Conservation (phyloP, 2,797 vertebrate species). For the Notolepis coatsorum region DNA sequence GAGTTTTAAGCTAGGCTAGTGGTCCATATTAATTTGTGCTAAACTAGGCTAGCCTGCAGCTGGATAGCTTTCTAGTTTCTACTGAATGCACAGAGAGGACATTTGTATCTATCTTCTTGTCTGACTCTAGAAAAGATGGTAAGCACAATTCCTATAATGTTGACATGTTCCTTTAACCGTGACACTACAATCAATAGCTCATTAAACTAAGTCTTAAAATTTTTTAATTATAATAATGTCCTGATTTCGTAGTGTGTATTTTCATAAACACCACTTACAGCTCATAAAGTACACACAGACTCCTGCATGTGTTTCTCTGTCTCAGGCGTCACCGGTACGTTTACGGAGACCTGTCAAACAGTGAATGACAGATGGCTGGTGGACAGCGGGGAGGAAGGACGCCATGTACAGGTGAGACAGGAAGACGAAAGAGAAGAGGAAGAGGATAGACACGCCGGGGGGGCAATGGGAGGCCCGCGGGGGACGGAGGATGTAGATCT, state of each 20-base stretch:
- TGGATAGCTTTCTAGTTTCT: no score
- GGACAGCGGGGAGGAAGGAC: not conserved
- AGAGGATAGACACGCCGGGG: not conserved
- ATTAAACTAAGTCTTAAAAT: not conserved
- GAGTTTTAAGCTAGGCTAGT: no score
- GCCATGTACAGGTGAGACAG: not conserved
- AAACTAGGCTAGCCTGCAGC: no score
- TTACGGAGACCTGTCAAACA: not conserved
- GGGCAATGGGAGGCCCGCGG: not conserved
- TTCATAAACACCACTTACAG: not conserved
- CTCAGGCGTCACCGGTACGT: conserved; percentile 14
- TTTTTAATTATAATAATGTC: not conserved
- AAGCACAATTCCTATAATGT: no score
- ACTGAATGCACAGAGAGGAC: no score
- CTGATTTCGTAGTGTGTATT: not conserved
- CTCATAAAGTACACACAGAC: no score
- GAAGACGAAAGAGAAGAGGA: not conserved
- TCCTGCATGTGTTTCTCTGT: not conserved
- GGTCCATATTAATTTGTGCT: no score
- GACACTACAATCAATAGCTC: no score
- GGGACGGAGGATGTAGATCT: conserved; percentile 82
- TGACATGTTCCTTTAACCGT: no score
- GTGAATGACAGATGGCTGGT: not conserved
- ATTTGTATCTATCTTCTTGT: no score
- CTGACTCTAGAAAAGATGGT: no score